Base-by-base conservation (phyloP, 1,140 invertebrate species). In the Brachionus rubens region DNA sequence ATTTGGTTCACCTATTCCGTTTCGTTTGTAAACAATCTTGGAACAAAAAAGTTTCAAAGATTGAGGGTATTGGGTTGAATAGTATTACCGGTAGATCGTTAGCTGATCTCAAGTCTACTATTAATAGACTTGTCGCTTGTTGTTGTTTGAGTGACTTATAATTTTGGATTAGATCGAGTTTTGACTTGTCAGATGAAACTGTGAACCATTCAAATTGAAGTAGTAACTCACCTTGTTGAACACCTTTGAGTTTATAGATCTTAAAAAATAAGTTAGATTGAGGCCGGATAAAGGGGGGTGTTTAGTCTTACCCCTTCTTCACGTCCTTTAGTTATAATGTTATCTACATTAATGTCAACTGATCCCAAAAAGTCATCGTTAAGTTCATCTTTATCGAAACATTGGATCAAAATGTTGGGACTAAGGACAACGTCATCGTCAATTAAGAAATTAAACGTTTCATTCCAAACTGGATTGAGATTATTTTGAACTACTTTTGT, bases 171-270 rank as follows among this genome's bases (percentile, higher is more conserved):
- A 26, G 24, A 14, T 72, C 30, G 7, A 72, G 10, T n/a, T 48
- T 50, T 21, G 28, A 2, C 16, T 88, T 82, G 82, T 91, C 88
- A 33, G 88, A 87, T 16, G 90, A 90, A 36, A 96, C 86, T 76
- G 89, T 88, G 65, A 96, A 88, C 94, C 94, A 98, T 3, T 89
- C 90, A 24, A 95, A 85, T 76, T 91, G 88, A 30, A 97, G 80
- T 83, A 96, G 92, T 1, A 97, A 87, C 86, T 92, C 90, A 40
- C 95, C 95, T 81, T 92, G 92, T 84, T 94, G 94, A 3, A 92
- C 93, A 85, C 94, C 90, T 83, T 96, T 93, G 77, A 98, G 86
- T 0, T 92, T 91, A 62, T 95, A 87, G 93, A 94, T 96, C 92
- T 95, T 47, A 43, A 30, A 78, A 33, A 50, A 10, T 12, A 76